Evolutionary conservation across 2,888 invertebrate genomes (phyloP).

Genomic region (Acanthopleura granulata): DNA sequence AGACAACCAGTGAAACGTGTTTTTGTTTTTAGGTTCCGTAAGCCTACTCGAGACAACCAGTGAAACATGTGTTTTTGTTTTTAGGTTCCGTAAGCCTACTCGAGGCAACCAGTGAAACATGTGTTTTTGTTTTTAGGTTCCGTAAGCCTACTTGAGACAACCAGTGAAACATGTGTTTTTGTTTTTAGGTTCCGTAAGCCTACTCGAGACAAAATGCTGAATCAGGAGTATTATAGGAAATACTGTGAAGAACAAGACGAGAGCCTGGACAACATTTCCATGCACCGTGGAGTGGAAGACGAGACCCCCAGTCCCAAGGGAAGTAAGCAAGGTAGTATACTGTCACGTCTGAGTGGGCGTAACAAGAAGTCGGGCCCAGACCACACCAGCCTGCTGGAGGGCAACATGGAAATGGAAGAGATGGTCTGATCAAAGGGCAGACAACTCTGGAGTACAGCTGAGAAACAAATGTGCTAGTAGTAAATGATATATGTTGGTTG

Average conservation of each 20-base stretch:
- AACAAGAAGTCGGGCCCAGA: slow-evolving; percentile 45
- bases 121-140: no score
- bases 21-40: no score
- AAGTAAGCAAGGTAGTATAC: slow-evolving; percentile 52
- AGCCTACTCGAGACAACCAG: no score
- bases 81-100: slow-evolving; percentile 61
- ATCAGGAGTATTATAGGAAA: slow-evolving; percentile 54
- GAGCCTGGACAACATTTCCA: slow-evolving; percentile 46
- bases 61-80: not conserved
- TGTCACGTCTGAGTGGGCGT: slow-evolving; percentile 51
- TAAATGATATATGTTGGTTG: no score
- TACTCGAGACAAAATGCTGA: slow-evolving; percentile 53
- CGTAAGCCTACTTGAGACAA: no score
- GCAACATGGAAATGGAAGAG: slow-evolving; percentile 20
- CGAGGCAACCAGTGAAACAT: no score
- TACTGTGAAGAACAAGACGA: slow-evolving; percentile 45
- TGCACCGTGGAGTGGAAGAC: slow-evolving; percentile 57
- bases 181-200: slow-evolving; percentile 62
- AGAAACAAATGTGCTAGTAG: no score
- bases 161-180: not conserved
- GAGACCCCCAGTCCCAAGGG: slow-evolving; percentile 38
- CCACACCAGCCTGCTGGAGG: slow-evolving; percentile 48
- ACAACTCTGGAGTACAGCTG: no score
- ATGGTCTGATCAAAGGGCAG: not conserved
- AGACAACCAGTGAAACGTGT: no score